These are phyloP conservation scores for Gila robusta DNA, from an alignment of 2,797 vertebrate species.

Conservation along the genomic window DNA sequence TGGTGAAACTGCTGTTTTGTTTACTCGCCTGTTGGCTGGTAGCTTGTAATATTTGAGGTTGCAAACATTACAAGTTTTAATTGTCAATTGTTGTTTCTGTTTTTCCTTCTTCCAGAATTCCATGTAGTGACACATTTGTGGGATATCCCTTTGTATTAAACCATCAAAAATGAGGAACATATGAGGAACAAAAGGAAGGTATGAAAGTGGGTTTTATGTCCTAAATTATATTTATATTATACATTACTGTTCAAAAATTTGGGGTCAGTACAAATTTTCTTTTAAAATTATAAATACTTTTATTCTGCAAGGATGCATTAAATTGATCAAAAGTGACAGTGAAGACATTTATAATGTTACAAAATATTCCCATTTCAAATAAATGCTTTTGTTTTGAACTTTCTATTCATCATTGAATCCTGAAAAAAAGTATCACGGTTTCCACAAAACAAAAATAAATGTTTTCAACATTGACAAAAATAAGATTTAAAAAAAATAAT, in stretches of 20 bases:
- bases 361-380: not conserved
- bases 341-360: not conserved
- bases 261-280: not conserved
- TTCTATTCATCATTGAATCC: not conserved
- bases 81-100: not conserved
- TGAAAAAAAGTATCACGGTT: not conserved
- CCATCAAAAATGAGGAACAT: not conserved
- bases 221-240: not conserved
- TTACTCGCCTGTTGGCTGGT: not conserved
- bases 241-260: not conserved
- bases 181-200: not conserved
- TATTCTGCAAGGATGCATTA: not conserved
- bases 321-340: not conserved
- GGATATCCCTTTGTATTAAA: not conserved
- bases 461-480: not conserved
- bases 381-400: not conserved
- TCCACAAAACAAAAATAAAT: not conserved
- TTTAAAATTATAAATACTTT: not conserved
- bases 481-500: no score
- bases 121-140: not conserved
- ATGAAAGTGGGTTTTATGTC: not conserved
- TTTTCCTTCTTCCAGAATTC: not conserved
- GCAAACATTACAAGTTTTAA: not conserved
- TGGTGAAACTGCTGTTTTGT: constrained; percentile 9
- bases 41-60: not conserved